Percentiles rank a stretch among this genome's conserved stretches.
Conservation (phyloP, 2,797 vertebrate genomes). For the Podarcis siculus region DNA sequence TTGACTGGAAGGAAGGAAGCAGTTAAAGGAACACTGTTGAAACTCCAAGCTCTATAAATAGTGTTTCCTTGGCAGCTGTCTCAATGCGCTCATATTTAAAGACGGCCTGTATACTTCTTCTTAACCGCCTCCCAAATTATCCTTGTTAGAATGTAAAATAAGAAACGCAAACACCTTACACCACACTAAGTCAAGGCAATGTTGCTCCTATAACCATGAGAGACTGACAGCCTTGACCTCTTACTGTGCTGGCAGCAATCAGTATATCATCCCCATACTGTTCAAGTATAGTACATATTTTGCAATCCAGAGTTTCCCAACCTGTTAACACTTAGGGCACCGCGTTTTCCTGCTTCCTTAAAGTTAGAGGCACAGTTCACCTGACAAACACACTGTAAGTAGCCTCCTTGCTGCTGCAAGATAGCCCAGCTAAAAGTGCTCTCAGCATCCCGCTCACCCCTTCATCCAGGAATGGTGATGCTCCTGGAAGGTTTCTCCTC, state of each 20-base stretch:
- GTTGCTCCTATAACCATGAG: neutral
- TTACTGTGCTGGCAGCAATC: neutral
- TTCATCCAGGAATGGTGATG: neutral
- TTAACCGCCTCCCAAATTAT: slow-evolving; percentile 11
- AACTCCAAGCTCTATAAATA: slow-evolving; percentile 70
- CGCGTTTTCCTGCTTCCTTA: neutral
- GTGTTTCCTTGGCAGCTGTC: slow-evolving; percentile 66
- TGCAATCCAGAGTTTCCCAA: neutral
- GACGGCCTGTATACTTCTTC: slow-evolving; percentile 43
- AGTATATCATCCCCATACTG: neutral
- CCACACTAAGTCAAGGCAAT: slow-evolving; percentile 7
- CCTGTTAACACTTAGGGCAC: neutral
- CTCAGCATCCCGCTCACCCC: neutral
- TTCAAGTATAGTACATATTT: neutral
- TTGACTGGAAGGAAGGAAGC: slow-evolving; percentile 60
- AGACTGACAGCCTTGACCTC: neutral
- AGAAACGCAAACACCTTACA: neutral
- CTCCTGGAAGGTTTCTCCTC: neutral
- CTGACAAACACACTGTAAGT: neutral
- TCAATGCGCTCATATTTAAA: slow-evolving; percentile 59
- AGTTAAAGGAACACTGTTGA: slow-evolving; percentile 70
- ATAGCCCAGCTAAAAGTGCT: neutral
- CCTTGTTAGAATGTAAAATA: slow-evolving; percentile 2
- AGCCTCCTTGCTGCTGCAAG: neutral
- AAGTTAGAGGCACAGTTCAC: neutral